Evolutionary conservation across 2,797 vertebrate species (phyloP).

Genomic region (Hydrolagus colliei): DNA sequence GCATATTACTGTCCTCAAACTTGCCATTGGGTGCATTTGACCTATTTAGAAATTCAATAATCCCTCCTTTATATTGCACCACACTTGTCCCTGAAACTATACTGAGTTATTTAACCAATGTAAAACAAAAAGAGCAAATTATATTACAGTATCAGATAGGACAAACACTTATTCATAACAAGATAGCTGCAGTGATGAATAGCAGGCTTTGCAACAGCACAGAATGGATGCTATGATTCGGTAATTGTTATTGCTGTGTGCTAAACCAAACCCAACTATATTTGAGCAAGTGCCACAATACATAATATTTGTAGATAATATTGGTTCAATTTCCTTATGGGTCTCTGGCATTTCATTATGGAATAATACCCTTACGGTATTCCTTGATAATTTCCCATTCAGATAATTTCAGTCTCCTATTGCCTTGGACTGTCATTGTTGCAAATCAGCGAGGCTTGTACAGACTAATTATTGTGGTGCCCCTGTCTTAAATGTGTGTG

Average conservation of each 20-base stretch:
- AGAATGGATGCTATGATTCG: not conserved
- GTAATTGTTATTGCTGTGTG: not conserved
- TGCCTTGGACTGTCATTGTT: not conserved
- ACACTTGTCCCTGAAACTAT: not conserved
- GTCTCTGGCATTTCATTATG: not conserved
- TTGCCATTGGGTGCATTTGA: conserved; percentile 34
- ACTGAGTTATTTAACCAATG: not conserved
- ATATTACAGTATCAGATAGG: not conserved
- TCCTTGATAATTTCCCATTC: not conserved
- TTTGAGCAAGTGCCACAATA: not conserved
- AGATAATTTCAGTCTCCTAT: not conserved
- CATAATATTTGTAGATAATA: conserved; percentile 2
- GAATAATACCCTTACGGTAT: not conserved
- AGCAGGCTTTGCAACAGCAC: not conserved
- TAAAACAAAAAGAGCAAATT: not conserved
- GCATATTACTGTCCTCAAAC: not conserved
- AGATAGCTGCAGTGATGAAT: conserved; percentile 23
- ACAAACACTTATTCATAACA: not conserved
- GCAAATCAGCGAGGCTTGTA: not conserved
- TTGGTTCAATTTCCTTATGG: not conserved
- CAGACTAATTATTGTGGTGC: not conserved
- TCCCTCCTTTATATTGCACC: conserved; percentile 36
- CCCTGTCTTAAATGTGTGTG: not conserved
- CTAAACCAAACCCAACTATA: conserved; percentile 19
- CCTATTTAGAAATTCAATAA: conserved; percentile 43